These are phyloP conservation scores for Phenacoccus solenopsis DNA, from an alignment of 1,140 invertebrate genomes.

Conservation along the genomic window DNA sequence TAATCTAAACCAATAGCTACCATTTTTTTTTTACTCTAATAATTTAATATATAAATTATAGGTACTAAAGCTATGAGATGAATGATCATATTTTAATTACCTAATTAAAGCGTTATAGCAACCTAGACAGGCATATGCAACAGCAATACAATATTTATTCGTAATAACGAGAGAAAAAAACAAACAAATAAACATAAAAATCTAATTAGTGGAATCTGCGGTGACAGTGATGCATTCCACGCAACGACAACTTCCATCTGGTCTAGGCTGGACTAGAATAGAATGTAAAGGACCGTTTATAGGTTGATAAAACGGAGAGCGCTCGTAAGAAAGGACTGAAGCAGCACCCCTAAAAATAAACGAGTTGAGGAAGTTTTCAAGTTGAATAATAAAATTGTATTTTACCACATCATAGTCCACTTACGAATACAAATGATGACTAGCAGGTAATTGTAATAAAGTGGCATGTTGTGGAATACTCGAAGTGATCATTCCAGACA, in stretches of 20 bases:
- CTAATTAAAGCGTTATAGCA: no score
- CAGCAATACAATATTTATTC: no score
- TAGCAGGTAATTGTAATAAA: neutral
- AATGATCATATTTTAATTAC: no score
- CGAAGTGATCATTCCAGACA: neutral
- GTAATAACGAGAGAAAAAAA: no score
- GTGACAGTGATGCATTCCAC: neutral
- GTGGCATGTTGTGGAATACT: neutral
- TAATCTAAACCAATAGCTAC: no score
- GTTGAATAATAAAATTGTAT: no score
- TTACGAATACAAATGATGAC: conserved; percentile 9
- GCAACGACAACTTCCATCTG: neutral
- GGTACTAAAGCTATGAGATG: no score
- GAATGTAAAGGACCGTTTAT: neutral
- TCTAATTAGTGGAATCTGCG: neutral
- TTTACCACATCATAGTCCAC: neutral
- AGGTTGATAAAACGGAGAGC: conserved; percentile 8
- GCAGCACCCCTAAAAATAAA: neutral
- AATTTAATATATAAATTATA: no score
- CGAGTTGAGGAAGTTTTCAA: neutral
- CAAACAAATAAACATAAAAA: neutral
- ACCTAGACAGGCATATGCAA: no score
- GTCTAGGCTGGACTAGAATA: neutral
- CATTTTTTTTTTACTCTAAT: no score
- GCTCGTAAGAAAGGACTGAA: neutral